Base-by-base conservation (phyloP, 23 tunicate species). In the Trididemnum clinides region DNA sequence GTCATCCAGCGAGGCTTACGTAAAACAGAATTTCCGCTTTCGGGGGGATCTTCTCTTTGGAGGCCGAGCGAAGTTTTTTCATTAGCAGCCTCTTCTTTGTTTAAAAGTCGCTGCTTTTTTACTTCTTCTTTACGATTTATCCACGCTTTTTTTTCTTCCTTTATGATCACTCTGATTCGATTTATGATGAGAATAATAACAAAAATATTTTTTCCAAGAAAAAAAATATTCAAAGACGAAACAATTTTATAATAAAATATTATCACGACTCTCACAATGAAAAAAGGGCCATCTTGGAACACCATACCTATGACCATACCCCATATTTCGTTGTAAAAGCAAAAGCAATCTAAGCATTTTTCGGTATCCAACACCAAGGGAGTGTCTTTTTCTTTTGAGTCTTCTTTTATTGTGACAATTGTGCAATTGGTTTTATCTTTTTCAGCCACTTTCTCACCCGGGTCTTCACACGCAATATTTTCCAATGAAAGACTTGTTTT, bases 251-350 rank as follows among this genome's bases (percentile, higher is more conserved):
- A 82, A 65, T 82, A 72, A 38, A 82, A 65, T 59, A 82, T 64
- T 12, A 82, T 82, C 20, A 82, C 18, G 6, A 82, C 21, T 27
- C 86, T 32, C 20, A 72, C 64, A 72, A 82, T 82, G 19, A 82
- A 39, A 82, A 82, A 82, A 33, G 86, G 86, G 22, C 38, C 39
- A 51, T 82, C 86, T 35, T 82, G 86, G 27, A 82, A 82, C 78
- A 64, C 25, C 3, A 82, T 50, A 28, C 77, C 64, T 22, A 82
- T 23, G 26, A 82, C 80, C 77, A 62, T 64, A 4, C 86, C 57
- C 86, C 86, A 82, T 31, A 82, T 64, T 66, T 82, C 86, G 81
- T 35, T 82, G 80, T 31, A 82, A 65, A 35, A 82, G 21, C 86
- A 82, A 51, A 82, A 82, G 22, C 54, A 44, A 15, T 44, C 12